Evolutionary conservation across 2,113 vertebrate genomes (phyloP).

Genomic region (Ammodramus savannarum): DNA sequence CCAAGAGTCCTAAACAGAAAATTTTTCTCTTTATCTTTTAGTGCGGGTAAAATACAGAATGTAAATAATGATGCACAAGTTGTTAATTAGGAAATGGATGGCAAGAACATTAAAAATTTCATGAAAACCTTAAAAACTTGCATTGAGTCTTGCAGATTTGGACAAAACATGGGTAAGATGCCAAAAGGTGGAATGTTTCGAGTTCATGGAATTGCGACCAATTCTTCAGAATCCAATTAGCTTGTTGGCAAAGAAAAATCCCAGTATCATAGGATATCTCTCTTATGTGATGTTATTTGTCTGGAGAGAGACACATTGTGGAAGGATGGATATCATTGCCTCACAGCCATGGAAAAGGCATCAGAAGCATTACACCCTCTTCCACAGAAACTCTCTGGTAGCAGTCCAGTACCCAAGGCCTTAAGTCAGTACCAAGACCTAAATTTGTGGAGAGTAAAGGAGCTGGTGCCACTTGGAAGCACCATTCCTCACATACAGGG

Average conservation of each 20-base stretch:
- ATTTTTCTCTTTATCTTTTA: neutral
- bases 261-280: neutral
- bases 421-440: neutral
- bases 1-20: neutral
- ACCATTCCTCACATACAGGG: neutral
- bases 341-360: neutral
- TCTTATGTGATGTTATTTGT: neutral
- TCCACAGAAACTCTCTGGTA: neutral
- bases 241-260: neutral
- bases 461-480: neutral
- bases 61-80: neutral
- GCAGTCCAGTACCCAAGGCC: neutral
- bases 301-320: neutral
- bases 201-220: neutral
- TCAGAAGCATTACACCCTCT: neutral
- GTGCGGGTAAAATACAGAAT: neutral
- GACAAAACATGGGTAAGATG: neutral
- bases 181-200: neutral
- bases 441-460: neutral
- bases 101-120: neutral
- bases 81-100: neutral
- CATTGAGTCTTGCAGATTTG: neutral
- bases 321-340: neutral
- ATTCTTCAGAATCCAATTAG: neutral
- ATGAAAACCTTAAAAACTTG: neutral